Evolutionary conservation across 2,888 invertebrate genomes (phyloP).

Genomic region (Drosophila kanekoi): DNA sequence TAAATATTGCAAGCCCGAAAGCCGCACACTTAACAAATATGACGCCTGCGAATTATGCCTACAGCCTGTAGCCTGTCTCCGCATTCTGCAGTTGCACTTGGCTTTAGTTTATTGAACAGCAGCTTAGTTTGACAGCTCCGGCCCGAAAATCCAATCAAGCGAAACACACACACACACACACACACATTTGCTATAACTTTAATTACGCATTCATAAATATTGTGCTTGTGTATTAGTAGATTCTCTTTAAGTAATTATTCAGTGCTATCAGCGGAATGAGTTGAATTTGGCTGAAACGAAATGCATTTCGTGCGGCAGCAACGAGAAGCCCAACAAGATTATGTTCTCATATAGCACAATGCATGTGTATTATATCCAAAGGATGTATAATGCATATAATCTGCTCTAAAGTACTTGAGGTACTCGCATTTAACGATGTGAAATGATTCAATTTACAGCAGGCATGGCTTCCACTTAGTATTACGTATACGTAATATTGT

Average conservation of each 20-base stretch:
- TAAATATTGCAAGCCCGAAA: conserved; percentile 63
- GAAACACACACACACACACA: conserved; percentile 12
- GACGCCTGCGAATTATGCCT: conserved; percentile 69
- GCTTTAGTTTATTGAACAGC: conserved; percentile 41
- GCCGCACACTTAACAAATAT: conserved; percentile 71
- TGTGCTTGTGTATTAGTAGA: conserved; percentile 12
- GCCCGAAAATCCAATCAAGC: conserved; percentile 41
- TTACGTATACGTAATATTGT: not conserved
- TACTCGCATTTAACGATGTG: too few relatives aligned
- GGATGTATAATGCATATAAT: conserved; percentile 1
- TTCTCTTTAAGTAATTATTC: conserved; percentile 34
- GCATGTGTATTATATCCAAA: not conserved
- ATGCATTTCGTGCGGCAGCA: not conserved
- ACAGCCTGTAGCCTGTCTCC: conserved; percentile 17
- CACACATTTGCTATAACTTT: conserved; percentile 19
- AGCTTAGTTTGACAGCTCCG: conserved; percentile 22
- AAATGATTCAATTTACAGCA: conserved; percentile 10
- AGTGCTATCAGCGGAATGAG: conserved; percentile 13
- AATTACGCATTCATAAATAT: conserved; percentile 38
- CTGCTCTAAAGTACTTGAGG: too few relatives aligned
- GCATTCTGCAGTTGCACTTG: not conserved
- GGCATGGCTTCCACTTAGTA: too few relatives aligned
- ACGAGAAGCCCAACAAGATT: not conserved
- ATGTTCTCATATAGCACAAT: not conserved
- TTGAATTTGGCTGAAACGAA: not conserved